Evolutionary conservation across 2,797 vertebrate genomes (phyloP), one percentile per base, ranked within the genome.

Genomic region (Semotilus atromaculatus): DNA sequence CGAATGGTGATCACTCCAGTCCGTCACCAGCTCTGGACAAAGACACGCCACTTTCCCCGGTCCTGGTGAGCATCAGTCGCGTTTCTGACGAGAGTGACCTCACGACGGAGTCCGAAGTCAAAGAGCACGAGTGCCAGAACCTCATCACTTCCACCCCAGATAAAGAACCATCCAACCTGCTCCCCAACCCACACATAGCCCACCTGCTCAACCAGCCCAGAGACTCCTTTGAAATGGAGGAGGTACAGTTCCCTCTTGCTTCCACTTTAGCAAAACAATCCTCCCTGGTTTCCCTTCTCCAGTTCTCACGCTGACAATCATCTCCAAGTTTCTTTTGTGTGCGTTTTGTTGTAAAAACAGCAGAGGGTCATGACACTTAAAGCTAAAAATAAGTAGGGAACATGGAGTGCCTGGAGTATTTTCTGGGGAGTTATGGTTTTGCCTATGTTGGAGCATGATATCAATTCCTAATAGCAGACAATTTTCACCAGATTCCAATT

Each of bases 151-250:
- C 93, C 8, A 77, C n/a, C 0, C 64, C 85, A 7, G 93, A 92
- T 19, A 95, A 91, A 89, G 96, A 94, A 31, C 82, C 86, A 7
- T 91, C 90, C 0, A 48, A 70, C 68, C 90, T 87, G 0, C 87
- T 96, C 1, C 34, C 93, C 4, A 96, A 96, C 36, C 95, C 95
- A 0, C 96, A 94, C 45, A 79, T 98, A 43, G 88, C 88, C 26
- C 96, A 93, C 87, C 94, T 98, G 23, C 94, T 96, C 87, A 90
- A 77, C 3, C 96, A 96, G 86, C 96, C 96, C 55, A 93, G 97
- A 55, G 96, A 99, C 89, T 99, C 98, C 19, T 99, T 99, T 21
- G 98, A 99, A 89, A 97, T 99, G 95, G 98, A 99, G 89, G 98
- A 99, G 97, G 98, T 98, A 94, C 23, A 21, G 23, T 40, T 64